Conservation (phyloP, 2,797 vertebrate genomes). For the Anabas testudineus region DNA sequence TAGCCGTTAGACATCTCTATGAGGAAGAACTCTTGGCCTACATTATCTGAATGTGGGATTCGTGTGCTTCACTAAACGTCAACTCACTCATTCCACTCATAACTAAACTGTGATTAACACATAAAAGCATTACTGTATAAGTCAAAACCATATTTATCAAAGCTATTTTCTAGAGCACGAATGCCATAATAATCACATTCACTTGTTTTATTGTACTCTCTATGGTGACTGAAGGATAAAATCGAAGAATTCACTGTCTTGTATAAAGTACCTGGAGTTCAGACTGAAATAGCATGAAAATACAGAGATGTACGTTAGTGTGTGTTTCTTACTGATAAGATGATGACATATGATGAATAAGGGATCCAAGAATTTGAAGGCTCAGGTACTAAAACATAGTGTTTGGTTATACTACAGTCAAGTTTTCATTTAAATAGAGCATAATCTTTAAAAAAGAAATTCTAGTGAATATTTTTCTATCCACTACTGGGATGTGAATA, state of each 20-base stretch:
- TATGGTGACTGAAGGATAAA: slow-evolving; percentile 8
- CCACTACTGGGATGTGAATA: no score
- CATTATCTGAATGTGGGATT: slow-evolving; percentile 12
- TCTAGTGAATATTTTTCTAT: no score
- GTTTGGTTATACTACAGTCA: background rate
- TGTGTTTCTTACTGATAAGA: slow-evolving; percentile 10
- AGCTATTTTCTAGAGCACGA: slow-evolving; percentile 24
- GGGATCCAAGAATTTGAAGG: background rate
- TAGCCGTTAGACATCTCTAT: slow-evolving; percentile 48
- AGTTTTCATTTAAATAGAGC: slow-evolving; percentile 4
- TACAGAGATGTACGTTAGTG: background rate
- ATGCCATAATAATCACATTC: no score
- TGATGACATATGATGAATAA: slow-evolving; percentile 3
- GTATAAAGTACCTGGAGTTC: slow-evolving; percentile 4
- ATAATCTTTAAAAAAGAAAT: background rate
- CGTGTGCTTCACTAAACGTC: slow-evolving; percentile 14
- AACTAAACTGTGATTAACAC: slow-evolving; percentile 17
- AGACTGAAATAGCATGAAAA: slow-evolving; percentile 1
- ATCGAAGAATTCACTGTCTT: slow-evolving; percentile 3
- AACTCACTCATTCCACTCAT: background rate
- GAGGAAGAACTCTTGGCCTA: slow-evolving; percentile 17
- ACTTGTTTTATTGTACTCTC: slow-evolving; percentile 8
- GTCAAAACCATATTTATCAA: slow-evolving; percentile 17
- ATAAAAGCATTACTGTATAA: slow-evolving; percentile 6
- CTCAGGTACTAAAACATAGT: background rate